Base-by-base conservation (phyloP, 1,140 invertebrate species). In the Sitophilus oryzae region DNA sequence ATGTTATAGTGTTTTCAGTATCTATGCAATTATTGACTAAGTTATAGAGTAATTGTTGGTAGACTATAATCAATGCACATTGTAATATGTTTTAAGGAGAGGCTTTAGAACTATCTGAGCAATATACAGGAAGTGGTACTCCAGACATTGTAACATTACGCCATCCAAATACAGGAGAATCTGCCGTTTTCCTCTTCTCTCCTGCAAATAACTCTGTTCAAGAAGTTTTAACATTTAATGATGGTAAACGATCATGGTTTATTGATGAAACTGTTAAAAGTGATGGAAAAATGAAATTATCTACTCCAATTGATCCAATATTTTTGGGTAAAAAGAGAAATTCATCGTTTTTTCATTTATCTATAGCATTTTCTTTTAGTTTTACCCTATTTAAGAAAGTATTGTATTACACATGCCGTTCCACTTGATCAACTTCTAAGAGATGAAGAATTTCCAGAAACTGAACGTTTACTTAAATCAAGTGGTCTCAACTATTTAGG, bases 111-210 rank as follows among this genome's bases (percentile, higher is more conserved):
- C 63, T 74, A 62, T 60, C 74, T 67, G 79, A 82, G 60, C 73
- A 75, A 40, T 69, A 79, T 46, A 70, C 74, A 58, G 77, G 79
- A 53, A 82, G 81, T 52, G 80, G 77, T 10, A 80, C 79, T n/a
- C 83, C 85, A 22, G 81, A 79, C 62, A 82, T 91, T 40, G 81
- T 88, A 10, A 82, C 88, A 62, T 77, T 86, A 11, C 72, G 79
- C 56, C 84, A 86, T 71, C 85, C 84, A 40, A 77, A 77, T 15
- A 75, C 77, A n/a, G 75, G 76, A 57, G 73, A 76, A 56, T 71
- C 78, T 25, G 74, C 80, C 3, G 77, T 83, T 66, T 86, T 82
- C 63, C 72, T 84, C 46, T 77, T 86, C 62, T 76, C 77, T 49
- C 66, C 71, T 35, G 76, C 69, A 54, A 79, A 75, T 76, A 71